Evolutionary conservation across 53 echinoderm and acorn worm genomes (phyloP).

Genomic region (Henricia sp.): DNA sequence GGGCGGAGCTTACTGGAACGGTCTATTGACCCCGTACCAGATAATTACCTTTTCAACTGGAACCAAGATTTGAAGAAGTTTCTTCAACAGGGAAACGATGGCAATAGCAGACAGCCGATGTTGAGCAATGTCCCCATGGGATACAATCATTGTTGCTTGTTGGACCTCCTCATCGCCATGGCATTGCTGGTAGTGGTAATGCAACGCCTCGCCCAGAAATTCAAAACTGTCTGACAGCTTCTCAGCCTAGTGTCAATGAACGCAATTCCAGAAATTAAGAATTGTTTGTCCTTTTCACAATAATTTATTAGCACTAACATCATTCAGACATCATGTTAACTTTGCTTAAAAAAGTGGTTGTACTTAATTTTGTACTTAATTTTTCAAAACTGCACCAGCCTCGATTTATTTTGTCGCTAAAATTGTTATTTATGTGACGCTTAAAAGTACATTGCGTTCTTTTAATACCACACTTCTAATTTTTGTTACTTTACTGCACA

Average conservation of each 20-base stretch:
- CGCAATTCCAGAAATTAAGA: background rate
- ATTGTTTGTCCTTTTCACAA: background rate
- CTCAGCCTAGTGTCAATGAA: slow-evolving; percentile 62
- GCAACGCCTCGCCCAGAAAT: slow-evolving; percentile 68
- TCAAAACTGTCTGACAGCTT: slow-evolving; percentile 84
- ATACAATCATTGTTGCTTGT: background rate
- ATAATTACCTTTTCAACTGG: slow-evolving; percentile 71
- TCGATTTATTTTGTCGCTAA: too few species aligned
- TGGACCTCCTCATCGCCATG: slow-evolving; percentile 12
- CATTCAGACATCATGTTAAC: too few species aligned
- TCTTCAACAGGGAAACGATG: slow-evolving; percentile 23
- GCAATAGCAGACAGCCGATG: slow-evolving; percentile 51
- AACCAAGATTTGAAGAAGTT: slow-evolving; percentile 47
- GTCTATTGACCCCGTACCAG: too few species aligned
- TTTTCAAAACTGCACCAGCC: too few species aligned
- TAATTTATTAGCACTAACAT: background rate
- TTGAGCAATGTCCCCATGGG: slow-evolving; percentile 31
- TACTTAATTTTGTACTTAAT: too few species aligned
- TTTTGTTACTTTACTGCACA: too few species aligned
- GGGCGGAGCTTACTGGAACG: too few species aligned
- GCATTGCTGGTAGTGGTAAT: slow-evolving; percentile 64
- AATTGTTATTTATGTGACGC: too few species aligned
- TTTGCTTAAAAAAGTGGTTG: too few species aligned
- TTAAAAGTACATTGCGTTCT: too few species aligned
- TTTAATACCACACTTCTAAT: too few species aligned